Evolutionary conservation across 2,113 vertebrate species (phyloP).

Genomic region (Falco punctatus): DNA sequence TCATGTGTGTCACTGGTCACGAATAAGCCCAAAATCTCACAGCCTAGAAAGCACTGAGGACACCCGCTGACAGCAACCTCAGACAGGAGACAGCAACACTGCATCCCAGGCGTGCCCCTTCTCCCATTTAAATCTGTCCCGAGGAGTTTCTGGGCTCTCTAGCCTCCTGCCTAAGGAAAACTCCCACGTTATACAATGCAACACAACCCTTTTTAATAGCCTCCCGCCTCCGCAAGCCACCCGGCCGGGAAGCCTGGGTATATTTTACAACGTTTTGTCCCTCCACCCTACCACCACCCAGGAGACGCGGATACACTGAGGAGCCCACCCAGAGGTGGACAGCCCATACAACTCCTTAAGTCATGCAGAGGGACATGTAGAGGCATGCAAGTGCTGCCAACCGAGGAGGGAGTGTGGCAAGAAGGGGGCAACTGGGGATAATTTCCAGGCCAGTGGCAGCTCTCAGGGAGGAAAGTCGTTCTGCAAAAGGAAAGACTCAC

Average conservation of each 20-base stretch:
- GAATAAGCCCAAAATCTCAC: background rate
- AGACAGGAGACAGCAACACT: background rate
- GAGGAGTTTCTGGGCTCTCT: background rate
- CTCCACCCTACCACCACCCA: background rate
- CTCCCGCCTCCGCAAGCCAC: background rate
- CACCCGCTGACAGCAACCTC: background rate
- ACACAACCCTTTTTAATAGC: background rate
- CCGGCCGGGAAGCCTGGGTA: background rate
- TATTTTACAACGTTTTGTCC: background rate
- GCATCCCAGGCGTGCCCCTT: background rate
- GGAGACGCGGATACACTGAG: background rate
- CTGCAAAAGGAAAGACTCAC: background rate
- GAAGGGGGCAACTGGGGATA: background rate
- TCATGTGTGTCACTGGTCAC: accelerated
- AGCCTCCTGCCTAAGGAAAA: slow-evolving; percentile 21
- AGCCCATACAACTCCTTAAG: background rate
- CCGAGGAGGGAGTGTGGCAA: accelerated
- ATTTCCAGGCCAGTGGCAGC: background rate
- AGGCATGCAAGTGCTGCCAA: background rate
- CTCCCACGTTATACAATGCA: background rate
- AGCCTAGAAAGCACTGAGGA: background rate
- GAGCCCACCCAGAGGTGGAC: background rate
- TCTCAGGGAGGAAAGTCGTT: background rate
- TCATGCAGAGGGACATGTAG: accelerated
- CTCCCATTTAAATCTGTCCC: background rate